These are phyloP conservation scores for Bufo gargarizans DNA, from an alignment of 2,113 vertebrate genomes.

Conservation along the genomic window DNA sequence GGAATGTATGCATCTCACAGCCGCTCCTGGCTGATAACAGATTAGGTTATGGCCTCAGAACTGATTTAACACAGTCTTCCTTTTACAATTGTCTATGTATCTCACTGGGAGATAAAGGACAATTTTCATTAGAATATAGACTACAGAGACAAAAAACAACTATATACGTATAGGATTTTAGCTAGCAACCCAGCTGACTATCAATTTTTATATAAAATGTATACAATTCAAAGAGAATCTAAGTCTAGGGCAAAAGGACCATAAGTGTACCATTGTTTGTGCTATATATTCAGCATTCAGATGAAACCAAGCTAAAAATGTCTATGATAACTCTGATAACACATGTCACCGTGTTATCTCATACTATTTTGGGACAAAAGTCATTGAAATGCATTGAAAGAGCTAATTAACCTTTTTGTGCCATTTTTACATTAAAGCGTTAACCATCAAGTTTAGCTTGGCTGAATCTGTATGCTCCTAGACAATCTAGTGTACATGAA, in stretches of 20 bases:
- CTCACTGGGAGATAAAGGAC: not conserved
- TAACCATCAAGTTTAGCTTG: too few relatives aligned
- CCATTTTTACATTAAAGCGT: too few relatives aligned
- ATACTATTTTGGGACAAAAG: too few relatives aligned
- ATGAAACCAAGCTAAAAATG: too few relatives aligned
- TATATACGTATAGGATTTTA: not conserved
- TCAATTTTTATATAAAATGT: not conserved
- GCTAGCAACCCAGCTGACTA: not conserved
- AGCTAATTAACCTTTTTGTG: too few relatives aligned
- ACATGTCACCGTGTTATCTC: too few relatives aligned
- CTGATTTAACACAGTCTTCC: not conserved
- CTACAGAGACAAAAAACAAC: not conserved
- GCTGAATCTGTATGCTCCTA: too few relatives aligned
- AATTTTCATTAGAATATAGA: not conserved
- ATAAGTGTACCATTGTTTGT: not conserved
- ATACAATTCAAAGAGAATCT: not conserved
- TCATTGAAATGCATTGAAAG: too few relatives aligned
- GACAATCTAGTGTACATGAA: too few relatives aligned
- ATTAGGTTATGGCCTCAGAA: not conserved
- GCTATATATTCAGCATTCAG: too few relatives aligned
- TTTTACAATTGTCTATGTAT: not conserved
- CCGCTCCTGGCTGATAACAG: not conserved
- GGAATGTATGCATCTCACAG: conserved; percentile 28
- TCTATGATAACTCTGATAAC: too few relatives aligned
- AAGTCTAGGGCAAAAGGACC: not conserved